Evolutionary conservation across 1,140 invertebrate genomes (phyloP), one percentile per base, ranked within the genome.

Genomic region (Diachasma alloeum): DNA sequence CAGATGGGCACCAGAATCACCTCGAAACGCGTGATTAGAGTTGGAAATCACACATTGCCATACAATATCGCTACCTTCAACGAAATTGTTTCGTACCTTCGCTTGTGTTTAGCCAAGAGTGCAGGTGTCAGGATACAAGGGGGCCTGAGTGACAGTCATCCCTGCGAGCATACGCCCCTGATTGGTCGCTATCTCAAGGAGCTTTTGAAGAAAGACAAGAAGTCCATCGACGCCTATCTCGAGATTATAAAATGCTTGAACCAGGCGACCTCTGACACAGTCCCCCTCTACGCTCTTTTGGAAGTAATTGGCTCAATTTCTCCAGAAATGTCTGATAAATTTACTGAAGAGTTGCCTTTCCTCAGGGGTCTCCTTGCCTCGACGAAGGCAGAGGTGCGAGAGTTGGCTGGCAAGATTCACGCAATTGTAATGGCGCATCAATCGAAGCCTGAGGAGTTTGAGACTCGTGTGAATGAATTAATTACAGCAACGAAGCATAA

Each of bases 351-450:
- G 56, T 82, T 94, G 15, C 89, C 91, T 26, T 95, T 94, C 92
- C 85, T 94, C 2, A 86, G 90, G 78, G 92, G 91, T 78, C 90
- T 95, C 66, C 91, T 95, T 66, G 92, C 90, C 31, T 93, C 93
- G n/a, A 92, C 91, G 9, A 93, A 93, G 78, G 94, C 95, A 82
- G 94, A 95, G 53, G 90, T 96, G n/a, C 90, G 95, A 44, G 92
- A 94, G 81, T 87, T 92, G 36, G 91, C 92, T 5, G 92, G 95
- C 1, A 90, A 93, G 74, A 89, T 96, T 70, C 94, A 93, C 85
- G 93, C 92, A 17, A 88, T 95, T 42, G 91, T 95, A n/a, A 90
- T 91, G 1, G 90, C 92, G 39, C 83, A 92, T 48, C 88, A 89
- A 1, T 82, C 87, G 6, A 89, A 70, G 13, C 4, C 89, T 76